Conservation (phyloP, 2,113 vertebrate genomes). For the Puntigrus tetrazona region DNA sequence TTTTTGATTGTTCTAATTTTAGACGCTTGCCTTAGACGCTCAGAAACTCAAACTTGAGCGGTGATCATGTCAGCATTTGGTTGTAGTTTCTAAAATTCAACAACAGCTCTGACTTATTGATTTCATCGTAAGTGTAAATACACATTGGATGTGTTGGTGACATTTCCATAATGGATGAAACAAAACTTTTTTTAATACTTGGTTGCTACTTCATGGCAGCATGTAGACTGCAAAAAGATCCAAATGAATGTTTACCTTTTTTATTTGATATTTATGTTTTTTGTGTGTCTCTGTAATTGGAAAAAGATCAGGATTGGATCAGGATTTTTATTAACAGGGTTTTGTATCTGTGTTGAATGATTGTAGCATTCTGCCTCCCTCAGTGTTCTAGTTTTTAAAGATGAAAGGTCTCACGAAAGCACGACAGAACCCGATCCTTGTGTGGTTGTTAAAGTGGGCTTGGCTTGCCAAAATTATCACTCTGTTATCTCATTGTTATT, state of each 20-base stretch:
- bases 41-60: slow-evolving; percentile 45
- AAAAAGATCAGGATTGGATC: slow-evolving; percentile 38
- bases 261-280: slow-evolving; percentile 43
- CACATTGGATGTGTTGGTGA: slow-evolving; percentile 20
- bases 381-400: not conserved
- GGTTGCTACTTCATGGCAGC: slow-evolving; percentile 40
- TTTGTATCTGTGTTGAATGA: slow-evolving; percentile 35
- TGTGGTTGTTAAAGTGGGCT: slow-evolving; percentile 29
- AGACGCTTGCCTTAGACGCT: slow-evolving; percentile 60
- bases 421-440: slow-evolving; percentile 11
- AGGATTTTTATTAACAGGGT: slow-evolving; percentile 32
- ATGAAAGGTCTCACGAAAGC: slow-evolving; percentile 19
- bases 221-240: slow-evolving; percentile 43
- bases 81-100: slow-evolving; percentile 34
- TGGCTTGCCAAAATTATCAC: slow-evolving; percentile 34
- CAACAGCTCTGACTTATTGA: not conserved
- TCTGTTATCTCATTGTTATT: slow-evolving; percentile 52
- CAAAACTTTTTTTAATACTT: slow-evolving; percentile 35
- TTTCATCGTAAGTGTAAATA: slow-evolving; percentile 29
- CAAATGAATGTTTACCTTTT: slow-evolving; percentile 61
- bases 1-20: slow-evolving; percentile 46
- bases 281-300: slow-evolving; percentile 14
- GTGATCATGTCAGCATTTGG: slow-evolving; percentile 37
- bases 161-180: slow-evolving; percentile 20
- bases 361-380: not conserved